These are phyloP conservation scores for Suncus etruscus DNA, from an alignment of 2,113 vertebrate genomes.

Conservation along the genomic window DNA sequence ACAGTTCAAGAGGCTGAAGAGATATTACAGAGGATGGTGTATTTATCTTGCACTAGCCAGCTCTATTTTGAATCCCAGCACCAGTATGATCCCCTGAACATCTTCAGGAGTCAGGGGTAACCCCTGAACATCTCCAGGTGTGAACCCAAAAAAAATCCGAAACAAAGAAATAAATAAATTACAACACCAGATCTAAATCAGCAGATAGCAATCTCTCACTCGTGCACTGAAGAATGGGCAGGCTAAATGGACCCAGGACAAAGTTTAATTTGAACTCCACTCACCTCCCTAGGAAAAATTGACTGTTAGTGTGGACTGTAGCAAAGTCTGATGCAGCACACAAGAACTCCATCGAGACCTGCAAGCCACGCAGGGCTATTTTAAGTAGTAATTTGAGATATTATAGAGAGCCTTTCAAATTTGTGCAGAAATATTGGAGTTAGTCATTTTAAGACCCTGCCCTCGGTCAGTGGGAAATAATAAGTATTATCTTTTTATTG, in stretches of 20 bases:
- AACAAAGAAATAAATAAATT: background rate
- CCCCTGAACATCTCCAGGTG: too few relatives aligned
- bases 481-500: conserved; percentile 56
- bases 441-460: conserved; percentile 32
- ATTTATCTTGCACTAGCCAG: background rate
- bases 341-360: background rate
- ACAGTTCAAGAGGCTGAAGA: too few relatives aligned
- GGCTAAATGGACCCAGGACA: background rate
- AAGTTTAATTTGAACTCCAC: background rate
- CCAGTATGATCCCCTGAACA: too few relatives aligned
- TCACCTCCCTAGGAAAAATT: background rate
- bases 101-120: too few relatives aligned
- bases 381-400: conserved; percentile 24
- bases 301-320: background rate
- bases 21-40: background rate
- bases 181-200: background rate
- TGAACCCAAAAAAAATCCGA: too few relatives aligned
- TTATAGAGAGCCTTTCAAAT: background rate
- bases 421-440: conserved; percentile 44
- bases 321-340: background rate
- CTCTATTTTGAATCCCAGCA: background rate
- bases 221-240: background rate
- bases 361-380: background rate
- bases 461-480: conserved; percentile 57
- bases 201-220: background rate